Percentiles rank a stretch among this genome's conserved stretches.
phyloP scores from a whole-genome alignment of 2,888 invertebrate species.

The Cheiracanthium punctorium region DNA sequence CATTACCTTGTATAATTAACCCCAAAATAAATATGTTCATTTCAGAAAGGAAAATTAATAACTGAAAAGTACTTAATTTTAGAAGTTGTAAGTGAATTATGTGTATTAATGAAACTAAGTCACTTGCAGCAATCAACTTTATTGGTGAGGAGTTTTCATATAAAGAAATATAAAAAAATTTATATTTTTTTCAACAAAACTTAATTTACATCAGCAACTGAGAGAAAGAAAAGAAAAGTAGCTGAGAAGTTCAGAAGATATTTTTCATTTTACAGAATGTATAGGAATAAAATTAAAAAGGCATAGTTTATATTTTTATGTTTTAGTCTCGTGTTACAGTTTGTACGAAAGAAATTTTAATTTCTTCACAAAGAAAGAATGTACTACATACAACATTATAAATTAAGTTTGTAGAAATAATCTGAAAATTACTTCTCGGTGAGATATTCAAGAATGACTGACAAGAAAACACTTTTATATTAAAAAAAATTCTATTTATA shows the following conservation, averaged over 20 bases:
- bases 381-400: neutral
- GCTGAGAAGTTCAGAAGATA: no score
- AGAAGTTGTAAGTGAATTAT: no score
- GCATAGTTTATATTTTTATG: no score
- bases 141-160: constrained; percentile 29
- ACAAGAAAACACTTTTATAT: neutral
- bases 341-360: neutral
- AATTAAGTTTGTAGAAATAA: neutral
- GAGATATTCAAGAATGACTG: neutral
- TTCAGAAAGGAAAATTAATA: no score
- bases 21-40: no score
- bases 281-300: no score
- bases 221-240: neutral
- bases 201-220: neutral
- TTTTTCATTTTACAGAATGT: no score
- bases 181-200: neutral
- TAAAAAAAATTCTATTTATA: constrained; percentile 9
- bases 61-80: no score
- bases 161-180: constrained; percentile 5
- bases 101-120: no score
- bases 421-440: neutral
- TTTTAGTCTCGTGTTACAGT: no score
- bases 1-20: no score
- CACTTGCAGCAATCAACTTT: constrained; percentile 40
- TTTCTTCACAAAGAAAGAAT: neutral